phyloP scores from a whole-genome alignment of 2,113 vertebrate species.

The Mormyrus lacerda region DNA sequence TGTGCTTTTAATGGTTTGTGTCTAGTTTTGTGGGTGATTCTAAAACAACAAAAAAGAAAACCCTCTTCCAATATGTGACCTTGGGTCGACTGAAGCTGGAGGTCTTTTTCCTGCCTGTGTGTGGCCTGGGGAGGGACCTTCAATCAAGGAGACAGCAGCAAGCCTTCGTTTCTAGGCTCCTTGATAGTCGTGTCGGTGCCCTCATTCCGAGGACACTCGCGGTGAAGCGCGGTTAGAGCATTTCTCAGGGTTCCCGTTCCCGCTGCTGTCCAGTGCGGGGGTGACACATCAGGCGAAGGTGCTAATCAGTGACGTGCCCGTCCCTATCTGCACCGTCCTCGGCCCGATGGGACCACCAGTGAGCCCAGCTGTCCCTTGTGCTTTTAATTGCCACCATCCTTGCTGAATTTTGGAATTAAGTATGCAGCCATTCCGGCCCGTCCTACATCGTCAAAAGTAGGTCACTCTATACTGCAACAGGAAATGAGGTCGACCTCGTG shows the following conservation, averaged over 20 bases:
- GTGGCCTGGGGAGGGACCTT: not conserved
- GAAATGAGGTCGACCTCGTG: slow-evolving; percentile 41
- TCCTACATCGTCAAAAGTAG: slow-evolving; percentile 51
- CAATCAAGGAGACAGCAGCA: not conserved
- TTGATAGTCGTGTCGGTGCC: not conserved
- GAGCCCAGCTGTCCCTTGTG: not conserved
- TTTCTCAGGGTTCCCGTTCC: not conserved
- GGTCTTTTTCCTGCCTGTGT: not conserved
- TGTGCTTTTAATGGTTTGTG: not conserved
- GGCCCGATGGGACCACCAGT: not conserved
- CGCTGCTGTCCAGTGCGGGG: not conserved
- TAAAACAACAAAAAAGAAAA: not conserved
- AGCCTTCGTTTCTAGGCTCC: not conserved
- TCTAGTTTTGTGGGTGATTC: not conserved
- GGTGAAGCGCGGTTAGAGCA: not conserved
- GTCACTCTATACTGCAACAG: slow-evolving; percentile 48
- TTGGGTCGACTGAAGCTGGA: not conserved
- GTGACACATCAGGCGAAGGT: not conserved
- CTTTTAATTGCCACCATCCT: slow-evolving; percentile 30
- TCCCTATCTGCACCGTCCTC: not conserved
- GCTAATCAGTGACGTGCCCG: not conserved
- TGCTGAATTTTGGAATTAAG: slow-evolving; percentile 31
- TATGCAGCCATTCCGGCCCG: slow-evolving; percentile 43
- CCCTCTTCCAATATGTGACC: not conserved
- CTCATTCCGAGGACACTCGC: not conserved